Conservation (phyloP, 2,113 vertebrate species). For the Cnemophilus loriae region DNA sequence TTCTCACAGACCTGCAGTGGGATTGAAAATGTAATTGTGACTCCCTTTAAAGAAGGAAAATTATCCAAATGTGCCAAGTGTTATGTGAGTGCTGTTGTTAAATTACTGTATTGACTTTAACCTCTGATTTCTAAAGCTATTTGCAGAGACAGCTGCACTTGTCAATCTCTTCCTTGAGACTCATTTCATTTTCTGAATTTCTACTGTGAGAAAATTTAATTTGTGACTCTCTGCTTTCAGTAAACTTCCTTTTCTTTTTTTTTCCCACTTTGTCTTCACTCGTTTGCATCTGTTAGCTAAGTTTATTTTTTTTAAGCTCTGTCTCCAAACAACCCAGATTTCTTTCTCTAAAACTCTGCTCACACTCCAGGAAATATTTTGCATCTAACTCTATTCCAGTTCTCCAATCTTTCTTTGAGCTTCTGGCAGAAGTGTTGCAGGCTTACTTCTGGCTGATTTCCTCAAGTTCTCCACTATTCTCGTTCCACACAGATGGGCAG, state of each 20-base stretch:
- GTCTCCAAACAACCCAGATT: background rate
- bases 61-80: background rate
- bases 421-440: background rate
- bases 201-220: constrained; percentile 10
- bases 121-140: background rate
- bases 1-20: background rate
- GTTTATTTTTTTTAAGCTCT: background rate
- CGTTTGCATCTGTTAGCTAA: background rate
- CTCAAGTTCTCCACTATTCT: background rate
- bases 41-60: background rate
- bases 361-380: background rate
- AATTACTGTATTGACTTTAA: background rate
- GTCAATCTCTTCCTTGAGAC: constrained; percentile 15
- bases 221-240: background rate
- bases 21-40: background rate
- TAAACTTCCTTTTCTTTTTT: background rate
- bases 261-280: background rate
- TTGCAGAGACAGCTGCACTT: background rate
- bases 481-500: background rate
- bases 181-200: constrained; percentile 48
- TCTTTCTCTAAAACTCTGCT: background rate
- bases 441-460: background rate
- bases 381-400: background rate
- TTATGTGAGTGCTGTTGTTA: background rate
- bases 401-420: background rate